Percentiles rank a stretch among this genome's conserved stretches.
Conservation (phyloP, 2,888 invertebrate genomes). For the Ectemnius continuus region DNA sequence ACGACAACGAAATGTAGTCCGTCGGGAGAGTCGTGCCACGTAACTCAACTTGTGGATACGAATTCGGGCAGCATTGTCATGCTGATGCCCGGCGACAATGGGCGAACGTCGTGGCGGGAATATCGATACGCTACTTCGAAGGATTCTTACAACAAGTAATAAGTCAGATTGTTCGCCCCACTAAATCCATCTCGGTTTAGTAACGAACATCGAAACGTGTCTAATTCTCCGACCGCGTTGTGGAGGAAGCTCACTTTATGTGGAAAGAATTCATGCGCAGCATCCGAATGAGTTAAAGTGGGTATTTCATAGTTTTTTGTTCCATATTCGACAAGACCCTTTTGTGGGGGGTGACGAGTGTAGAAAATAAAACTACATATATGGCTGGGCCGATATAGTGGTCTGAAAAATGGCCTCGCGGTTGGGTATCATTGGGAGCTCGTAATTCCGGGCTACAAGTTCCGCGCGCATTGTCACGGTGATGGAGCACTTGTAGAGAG, state of each 20-base stretch:
- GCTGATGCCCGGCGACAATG: conserved; percentile 47
- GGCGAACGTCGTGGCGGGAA: conserved; percentile 33
- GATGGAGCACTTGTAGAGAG: conserved; percentile 18
- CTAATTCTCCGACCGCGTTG: too few species aligned
- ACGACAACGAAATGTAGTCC: conserved; percentile 21
- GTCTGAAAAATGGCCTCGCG: conserved; percentile 1
- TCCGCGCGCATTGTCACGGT: conserved; percentile 30
- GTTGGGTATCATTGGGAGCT: conserved; percentile 3
- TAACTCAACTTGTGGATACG: conserved; percentile 43
- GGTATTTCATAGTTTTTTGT: too few species aligned
- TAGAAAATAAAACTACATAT: too few species aligned
- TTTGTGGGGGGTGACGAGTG: too few species aligned
- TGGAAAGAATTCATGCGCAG: too few species aligned
- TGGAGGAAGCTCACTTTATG: too few species aligned
- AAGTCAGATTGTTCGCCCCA: not conserved
- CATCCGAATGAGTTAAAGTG: too few species aligned
- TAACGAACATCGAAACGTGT: too few species aligned
- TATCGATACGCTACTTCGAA: conserved; percentile 37
- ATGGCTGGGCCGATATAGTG: too few species aligned
- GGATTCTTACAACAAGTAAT: not conserved
- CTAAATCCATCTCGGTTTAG: not conserved
- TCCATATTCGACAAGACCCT: too few species aligned
- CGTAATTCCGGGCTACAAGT: conserved; percentile 29
- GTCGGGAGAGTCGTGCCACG: conserved; percentile 20
- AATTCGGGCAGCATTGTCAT: conserved; percentile 56